Base-by-base conservation (phyloP, 64 coral and sea anemone species). In the Stichodactyla mertensii region DNA sequence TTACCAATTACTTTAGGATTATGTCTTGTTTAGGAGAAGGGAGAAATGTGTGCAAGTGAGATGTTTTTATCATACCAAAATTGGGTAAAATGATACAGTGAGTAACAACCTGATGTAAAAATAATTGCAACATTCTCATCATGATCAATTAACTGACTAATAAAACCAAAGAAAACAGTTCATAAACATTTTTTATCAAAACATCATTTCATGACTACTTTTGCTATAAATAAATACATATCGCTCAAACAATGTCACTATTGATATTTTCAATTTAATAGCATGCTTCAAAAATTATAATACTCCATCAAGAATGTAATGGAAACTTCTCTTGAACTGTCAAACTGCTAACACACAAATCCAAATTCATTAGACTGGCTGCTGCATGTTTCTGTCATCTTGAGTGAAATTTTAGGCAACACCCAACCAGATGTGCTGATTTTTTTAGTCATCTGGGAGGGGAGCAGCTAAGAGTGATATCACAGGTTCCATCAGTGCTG, bases 401-500 rank as follows among this genome's bases (percentile, higher is more conserved):
- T 74, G 24, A 74, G 2, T 26, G 24, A 31, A 23, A 74, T 74
- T 74, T 74, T 74, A 74, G 69, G 69, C 69, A 74, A 31, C 64
- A 15, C 62, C 62, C 62, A 74, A 74, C 24, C 69, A 27, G 69
- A 74, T 14, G 12, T 9, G 24, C 7, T 28, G 69, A 8, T 74
- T 36, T 74, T 27, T 74, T 45, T 45, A 45, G 24, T 74, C 69
- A 74, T 74, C 69, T 74, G 69, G n/a, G 12, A 4, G 69, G 69
- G 69, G 69, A 31, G 69, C 69, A 23, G 69, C 69, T 74, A 16
- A 81, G 78, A 16, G 11, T 81, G 54, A 90, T 55, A 54, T 52
- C 79, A 20, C 89, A 90, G 61, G 57, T 27, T 78, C 89, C 89
- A 24, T 86, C 77, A 57, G 77, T 13, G 16, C 66, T 84, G 52